Conservation (phyloP, 2,113 vertebrate genomes). For the Callipepla squamata region DNA sequence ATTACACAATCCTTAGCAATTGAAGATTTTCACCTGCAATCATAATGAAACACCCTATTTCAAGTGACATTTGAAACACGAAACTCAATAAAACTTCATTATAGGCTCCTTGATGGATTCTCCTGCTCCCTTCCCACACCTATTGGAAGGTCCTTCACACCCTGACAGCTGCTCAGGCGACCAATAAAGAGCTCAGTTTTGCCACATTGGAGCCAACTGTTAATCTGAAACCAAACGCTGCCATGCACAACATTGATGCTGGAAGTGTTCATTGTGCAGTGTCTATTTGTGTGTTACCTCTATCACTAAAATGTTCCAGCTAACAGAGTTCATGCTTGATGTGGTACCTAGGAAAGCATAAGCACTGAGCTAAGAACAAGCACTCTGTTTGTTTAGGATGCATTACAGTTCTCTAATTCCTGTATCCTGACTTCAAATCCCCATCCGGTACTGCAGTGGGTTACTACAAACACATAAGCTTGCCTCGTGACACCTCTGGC, state of each 20-base stretch:
- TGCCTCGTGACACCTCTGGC: not conserved
- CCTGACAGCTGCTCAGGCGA: not conserved
- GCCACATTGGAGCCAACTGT: not conserved
- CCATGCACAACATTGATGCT: accelerated
- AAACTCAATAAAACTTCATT: not conserved
- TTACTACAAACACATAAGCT: not conserved
- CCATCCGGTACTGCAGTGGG: not conserved
- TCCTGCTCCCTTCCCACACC: not conserved
- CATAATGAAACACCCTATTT: not conserved
- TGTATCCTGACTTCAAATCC: not conserved
- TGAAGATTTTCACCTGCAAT: not conserved
- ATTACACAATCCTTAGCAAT: not conserved
- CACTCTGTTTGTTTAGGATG: not conserved
- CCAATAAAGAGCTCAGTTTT: not conserved
- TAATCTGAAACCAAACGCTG: not conserved
- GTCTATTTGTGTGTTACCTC: accelerated
- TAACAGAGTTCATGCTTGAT: not conserved
- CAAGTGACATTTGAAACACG: not conserved
- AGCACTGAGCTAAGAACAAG: not conserved
- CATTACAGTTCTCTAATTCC: accelerated
- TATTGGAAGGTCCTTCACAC: not conserved
- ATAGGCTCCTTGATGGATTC: not conserved
- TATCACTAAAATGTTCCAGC: not conserved
- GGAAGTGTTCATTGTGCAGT: not conserved
- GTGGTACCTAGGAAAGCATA: not conserved